A percentile compares a stretch with the other conserved stretches of the same genome.
Evolutionary conservation across 2,888 invertebrate species (phyloP).

Genomic region (Bombylius discolor): DNA sequence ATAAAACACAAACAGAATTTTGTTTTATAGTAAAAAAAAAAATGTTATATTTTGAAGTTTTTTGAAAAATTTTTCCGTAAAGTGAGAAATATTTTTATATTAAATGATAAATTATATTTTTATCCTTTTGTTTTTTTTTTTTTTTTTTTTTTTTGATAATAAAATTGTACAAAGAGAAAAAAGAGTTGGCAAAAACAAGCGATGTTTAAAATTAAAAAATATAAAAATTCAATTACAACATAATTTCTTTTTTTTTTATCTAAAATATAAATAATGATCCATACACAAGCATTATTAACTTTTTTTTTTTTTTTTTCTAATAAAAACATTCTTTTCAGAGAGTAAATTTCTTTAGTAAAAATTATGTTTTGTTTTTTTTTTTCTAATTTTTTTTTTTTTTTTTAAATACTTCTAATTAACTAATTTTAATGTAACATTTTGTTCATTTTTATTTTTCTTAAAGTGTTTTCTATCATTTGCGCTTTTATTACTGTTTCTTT

Average conservation of each 20-base stretch:
- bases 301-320: too few relatives aligned
- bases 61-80: too few relatives aligned
- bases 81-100: too few relatives aligned
- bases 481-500: not conserved
- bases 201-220: slow-evolving; percentile 10
- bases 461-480: slow-evolving; percentile 6
- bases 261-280: too few relatives aligned
- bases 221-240: not conserved
- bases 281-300: too few relatives aligned
- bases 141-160: too few relatives aligned
- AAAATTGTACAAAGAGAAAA: not conserved
- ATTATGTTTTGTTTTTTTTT: not conserved
- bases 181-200: slow-evolving; percentile 14
- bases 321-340: slow-evolving; percentile 1
- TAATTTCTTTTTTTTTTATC: too few relatives aligned
- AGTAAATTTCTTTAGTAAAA: not conserved
- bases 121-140: too few relatives aligned
- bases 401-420: not conserved
- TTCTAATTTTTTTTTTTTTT: not conserved
- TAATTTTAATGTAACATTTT: not conserved
- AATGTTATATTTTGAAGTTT: too few relatives aligned
- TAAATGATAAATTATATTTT: too few relatives aligned
- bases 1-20: too few relatives aligned
- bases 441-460: not conserved
- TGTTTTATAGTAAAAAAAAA: too few relatives aligned